These are phyloP conservation scores for Colletes collaris DNA, from an alignment of 2,888 invertebrate species.

Conservation along the genomic window DNA sequence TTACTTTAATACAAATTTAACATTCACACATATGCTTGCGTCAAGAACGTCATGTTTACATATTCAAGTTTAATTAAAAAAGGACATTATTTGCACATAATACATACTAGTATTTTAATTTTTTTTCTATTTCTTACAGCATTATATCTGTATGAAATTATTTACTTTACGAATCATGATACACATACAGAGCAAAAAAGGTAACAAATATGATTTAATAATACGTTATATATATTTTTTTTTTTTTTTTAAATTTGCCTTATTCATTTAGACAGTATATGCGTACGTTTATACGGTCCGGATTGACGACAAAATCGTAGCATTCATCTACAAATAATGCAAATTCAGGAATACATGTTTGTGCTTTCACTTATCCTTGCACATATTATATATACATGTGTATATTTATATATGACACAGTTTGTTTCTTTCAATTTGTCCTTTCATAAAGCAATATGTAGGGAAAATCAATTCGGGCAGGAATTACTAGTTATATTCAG, in stretches of 20 bases:
- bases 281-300: too few relatives aligned
- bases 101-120: slow-evolving; percentile 66
- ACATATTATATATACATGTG: too few relatives aligned
- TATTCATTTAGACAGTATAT: slow-evolving; percentile 37
- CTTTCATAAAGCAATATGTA: too few relatives aligned
- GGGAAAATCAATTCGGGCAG: too few relatives aligned
- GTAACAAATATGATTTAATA: slow-evolving; percentile 52
- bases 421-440: too few relatives aligned
- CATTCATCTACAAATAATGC: too few relatives aligned
- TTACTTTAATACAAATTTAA: slow-evolving; percentile 82
- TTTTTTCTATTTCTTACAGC: slow-evolving; percentile 45
- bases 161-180: slow-evolving; percentile 53
- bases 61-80: slow-evolving; percentile 67
- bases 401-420: too few relatives aligned
- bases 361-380: too few relatives aligned
- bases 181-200: slow-evolving; percentile 42
- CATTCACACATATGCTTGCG: slow-evolving; percentile 79
- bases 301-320: too few relatives aligned
- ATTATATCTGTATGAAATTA: slow-evolving; percentile 51
- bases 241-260: slow-evolving; percentile 14
- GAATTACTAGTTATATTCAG: too few relatives aligned
- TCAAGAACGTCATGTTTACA: slow-evolving; percentile 72
- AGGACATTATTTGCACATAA: slow-evolving; percentile 66
- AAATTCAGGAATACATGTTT: too few relatives aligned
- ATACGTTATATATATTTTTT: slow-evolving; percentile 30